Conservation (phyloP, 2,797 vertebrate genomes). For the Carduelis carduelis region DNA sequence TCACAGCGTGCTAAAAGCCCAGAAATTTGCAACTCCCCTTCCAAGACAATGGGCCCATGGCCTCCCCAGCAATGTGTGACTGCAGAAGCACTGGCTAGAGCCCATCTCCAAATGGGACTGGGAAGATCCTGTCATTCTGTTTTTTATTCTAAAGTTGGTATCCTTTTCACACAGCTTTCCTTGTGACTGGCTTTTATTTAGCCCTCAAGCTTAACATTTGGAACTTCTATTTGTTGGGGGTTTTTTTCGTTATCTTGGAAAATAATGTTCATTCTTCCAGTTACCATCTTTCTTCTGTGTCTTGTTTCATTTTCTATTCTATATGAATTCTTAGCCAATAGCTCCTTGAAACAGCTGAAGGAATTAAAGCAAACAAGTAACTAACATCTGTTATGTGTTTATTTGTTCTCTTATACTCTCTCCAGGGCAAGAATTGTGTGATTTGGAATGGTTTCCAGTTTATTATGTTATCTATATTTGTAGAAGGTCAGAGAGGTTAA, state of each 20-base stretch:
- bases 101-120: not conserved
- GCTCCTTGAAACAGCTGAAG: not conserved
- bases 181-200: conserved; percentile 39
- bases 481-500: not conserved
- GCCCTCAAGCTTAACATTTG: conserved; percentile 51
- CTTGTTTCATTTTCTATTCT: conserved; percentile 25
- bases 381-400: conserved; percentile 47
- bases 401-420: not conserved
- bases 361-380: conserved; percentile 30
- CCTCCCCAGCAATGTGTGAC: not conserved
- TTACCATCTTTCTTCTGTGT: conserved; percentile 11
- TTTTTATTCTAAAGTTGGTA: conserved; percentile 22
- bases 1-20: not conserved
- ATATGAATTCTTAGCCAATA: conserved; percentile 15
- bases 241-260: not conserved
- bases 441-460: conserved; percentile 14
- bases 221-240: not conserved
- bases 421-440: conserved; percentile 12
- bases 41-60: conserved; percentile 5
- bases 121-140: not conserved
- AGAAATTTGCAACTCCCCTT: not conserved
- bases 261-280: conserved; percentile 21
- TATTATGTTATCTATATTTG: conserved; percentile 8
- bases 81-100: not conserved
- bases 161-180: conserved; percentile 28